A percentile compares a stretch with the other conserved stretches of the same genome.
Evolutionary conservation across 1,140 invertebrate species (phyloP).

Genomic region (Anastrepha ludens): DNA sequence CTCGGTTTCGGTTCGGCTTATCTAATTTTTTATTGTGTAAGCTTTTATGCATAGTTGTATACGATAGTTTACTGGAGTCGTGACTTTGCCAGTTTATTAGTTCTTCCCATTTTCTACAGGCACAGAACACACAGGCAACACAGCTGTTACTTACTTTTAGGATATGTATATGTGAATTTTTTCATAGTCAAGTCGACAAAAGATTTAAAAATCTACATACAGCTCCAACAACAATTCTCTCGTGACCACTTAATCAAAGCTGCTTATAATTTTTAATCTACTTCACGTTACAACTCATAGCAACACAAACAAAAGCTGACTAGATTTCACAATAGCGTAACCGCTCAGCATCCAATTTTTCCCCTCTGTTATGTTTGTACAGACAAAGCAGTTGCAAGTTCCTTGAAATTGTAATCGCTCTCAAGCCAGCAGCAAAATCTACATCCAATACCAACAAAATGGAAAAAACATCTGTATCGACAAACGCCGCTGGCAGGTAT

Average conservation of each 20-base stretch:
- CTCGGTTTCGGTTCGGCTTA: too few relatives aligned
- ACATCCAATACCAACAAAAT: slow-evolving; percentile 14
- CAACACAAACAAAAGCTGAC: not conserved
- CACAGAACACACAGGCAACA: not conserved
- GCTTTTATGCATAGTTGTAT: too few relatives aligned
- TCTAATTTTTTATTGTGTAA: too few relatives aligned
- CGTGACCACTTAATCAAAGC: not conserved
- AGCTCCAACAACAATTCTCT: not conserved
- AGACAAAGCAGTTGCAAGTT: not conserved
- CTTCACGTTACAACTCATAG: slow-evolving; percentile 4
- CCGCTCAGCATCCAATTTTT: not conserved
- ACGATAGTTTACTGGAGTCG: too few relatives aligned
- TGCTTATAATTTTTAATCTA: slow-evolving; percentile 34
- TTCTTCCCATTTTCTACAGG: not conserved
- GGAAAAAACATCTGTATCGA: not conserved
- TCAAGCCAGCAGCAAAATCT: not conserved
- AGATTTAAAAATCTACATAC: not conserved
- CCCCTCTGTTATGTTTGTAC: not conserved
- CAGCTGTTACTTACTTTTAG: not conserved
- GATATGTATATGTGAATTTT: too few relatives aligned
- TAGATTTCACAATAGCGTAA: not conserved
- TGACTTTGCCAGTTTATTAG: not conserved
- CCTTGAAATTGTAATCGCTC: not conserved
- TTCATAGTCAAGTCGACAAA: not conserved
- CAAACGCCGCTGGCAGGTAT: not conserved